Percentiles rank a stretch among this genome's conserved stretches.
Evolutionary conservation across 2,797 vertebrate species (phyloP).

Genomic region (Pangasius macronema): DNA sequence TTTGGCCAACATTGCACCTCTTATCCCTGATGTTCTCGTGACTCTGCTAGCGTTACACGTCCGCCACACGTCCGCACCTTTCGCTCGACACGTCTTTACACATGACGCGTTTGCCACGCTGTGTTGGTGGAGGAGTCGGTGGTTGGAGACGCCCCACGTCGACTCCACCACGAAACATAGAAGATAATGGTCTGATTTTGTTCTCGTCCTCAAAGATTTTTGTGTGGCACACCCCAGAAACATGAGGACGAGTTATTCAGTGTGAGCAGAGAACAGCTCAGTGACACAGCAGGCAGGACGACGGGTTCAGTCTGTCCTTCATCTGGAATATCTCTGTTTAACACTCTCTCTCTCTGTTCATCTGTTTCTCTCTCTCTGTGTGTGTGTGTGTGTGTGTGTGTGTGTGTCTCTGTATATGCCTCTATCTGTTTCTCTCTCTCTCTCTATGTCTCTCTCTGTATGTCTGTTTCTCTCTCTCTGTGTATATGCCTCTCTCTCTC

Average conservation of each 20-base stretch:
- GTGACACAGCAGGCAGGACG: background rate
- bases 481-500: too few relatives aligned
- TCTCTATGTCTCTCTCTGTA: too few relatives aligned
- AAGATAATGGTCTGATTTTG: too few relatives aligned
- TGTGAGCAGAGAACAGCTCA: background rate
- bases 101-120: background rate
- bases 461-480: too few relatives aligned
- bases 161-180: too few relatives aligned
- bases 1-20: background rate
- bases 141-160: background rate
- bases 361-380: background rate
- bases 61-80: background rate
- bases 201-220: too few relatives aligned
- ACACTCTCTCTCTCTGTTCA: conserved; percentile 14
- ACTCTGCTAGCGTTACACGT: background rate
- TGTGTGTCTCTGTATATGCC: background rate
- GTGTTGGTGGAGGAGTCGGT: background rate
- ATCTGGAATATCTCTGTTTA: background rate
- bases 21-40: background rate
- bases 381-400: too few relatives aligned
- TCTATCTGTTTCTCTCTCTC: too few relatives aligned
- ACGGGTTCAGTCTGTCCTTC: background rate
- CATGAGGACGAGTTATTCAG: background rate
- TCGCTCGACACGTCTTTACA: background rate
- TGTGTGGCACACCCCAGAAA: too few relatives aligned